Conservation (phyloP, 2,113 vertebrate genomes). For the Pelobates fuscus region DNA sequence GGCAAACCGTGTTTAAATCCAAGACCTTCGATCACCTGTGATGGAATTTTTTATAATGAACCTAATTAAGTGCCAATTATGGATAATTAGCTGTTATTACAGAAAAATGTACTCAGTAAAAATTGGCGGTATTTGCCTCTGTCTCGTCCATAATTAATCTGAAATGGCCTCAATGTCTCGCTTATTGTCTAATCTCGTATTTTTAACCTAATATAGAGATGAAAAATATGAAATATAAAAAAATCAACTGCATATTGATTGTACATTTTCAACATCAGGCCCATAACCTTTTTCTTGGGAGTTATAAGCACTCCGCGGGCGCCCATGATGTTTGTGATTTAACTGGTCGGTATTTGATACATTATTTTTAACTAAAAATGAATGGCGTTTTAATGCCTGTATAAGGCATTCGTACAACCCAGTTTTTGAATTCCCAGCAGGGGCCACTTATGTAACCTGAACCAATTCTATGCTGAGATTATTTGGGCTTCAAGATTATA, state of each 20-base stretch:
- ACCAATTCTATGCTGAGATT: background rate
- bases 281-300: background rate
- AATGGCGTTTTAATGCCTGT: background rate
- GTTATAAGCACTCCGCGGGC: background rate
- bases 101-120: slow-evolving; percentile 11
- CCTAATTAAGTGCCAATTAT: slow-evolving; percentile 30
- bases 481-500: background rate
- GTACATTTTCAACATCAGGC: background rate
- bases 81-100: slow-evolving; percentile 29
- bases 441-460: background rate
- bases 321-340: background rate
- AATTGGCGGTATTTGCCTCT: slow-evolving; percentile 4
- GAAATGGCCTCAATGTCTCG: background rate
- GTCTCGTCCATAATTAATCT: background rate
- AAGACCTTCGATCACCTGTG: slow-evolving; percentile 24
- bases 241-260: background rate
- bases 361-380: background rate
- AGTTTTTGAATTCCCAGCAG: background rate
- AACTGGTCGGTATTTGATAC: background rate
- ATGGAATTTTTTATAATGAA: slow-evolving; percentile 18
- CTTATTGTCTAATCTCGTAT: too few relatives aligned
- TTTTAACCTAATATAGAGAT: background rate
- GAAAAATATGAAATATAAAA: background rate
- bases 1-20: background rate
- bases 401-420: background rate